phyloP scores from a whole-genome alignment of 2,797 vertebrate genomes.

The Gambelia wislizenii region DNA sequence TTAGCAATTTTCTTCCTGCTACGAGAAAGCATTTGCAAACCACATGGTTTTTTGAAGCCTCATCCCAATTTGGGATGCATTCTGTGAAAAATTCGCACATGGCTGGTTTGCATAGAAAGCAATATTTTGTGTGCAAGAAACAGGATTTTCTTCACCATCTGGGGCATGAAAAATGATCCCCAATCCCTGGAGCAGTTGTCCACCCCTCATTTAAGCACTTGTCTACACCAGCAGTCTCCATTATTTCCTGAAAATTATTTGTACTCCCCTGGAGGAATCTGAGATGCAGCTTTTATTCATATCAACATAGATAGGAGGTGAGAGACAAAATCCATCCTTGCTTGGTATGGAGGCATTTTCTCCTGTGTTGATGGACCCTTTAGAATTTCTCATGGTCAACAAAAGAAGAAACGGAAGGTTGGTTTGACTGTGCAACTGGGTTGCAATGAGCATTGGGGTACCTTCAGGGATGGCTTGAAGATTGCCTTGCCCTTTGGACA shows the following conservation, averaged over 20 bases:
- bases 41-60: too few relatives aligned
- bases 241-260: background rate
- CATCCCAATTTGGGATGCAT: too few relatives aligned
- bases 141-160: too few relatives aligned
- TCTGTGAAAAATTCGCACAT: too few relatives aligned
- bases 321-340: background rate
- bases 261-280: background rate
- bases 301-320: accelerated
- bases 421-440: background rate
- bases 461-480: background rate
- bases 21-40: too few relatives aligned
- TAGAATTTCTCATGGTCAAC: background rate
- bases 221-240: background rate
- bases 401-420: background rate
- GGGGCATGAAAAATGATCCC: too few relatives aligned
- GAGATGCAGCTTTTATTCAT: background rate
- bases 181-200: too few relatives aligned
- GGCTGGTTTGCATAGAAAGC: too few relatives aligned
- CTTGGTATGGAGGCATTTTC: background rate
- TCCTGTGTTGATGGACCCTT: background rate
- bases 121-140: too few relatives aligned
- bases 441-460: background rate
- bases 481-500: background rate
- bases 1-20: too few relatives aligned
- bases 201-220: background rate